Conservation (phyloP, 2,888 invertebrate species). For the Chydorus sphaericus region DNA sequence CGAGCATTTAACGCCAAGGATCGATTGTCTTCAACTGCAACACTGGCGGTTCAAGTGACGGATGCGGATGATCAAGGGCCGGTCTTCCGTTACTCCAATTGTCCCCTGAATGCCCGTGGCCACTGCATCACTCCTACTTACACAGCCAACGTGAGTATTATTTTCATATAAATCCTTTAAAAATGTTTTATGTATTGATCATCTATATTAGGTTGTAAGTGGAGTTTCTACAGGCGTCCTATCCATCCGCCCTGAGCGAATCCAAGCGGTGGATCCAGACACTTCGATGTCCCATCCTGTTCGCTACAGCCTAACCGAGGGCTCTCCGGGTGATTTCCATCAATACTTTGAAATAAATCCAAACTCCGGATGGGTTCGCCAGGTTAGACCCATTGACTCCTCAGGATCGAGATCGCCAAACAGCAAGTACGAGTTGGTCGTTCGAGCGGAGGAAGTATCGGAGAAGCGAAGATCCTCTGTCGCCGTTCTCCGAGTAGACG, state of each 20-base stretch:
- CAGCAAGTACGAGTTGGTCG: conserved; percentile 58
- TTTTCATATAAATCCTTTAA: too few species aligned
- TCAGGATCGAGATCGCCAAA: conserved; percentile 54
- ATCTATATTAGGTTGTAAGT: conserved; percentile 53
- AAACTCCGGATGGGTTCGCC: conserved; percentile 62
- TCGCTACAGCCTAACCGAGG: conserved; percentile 63
- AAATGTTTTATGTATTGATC: too few species aligned
- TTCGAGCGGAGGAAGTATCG: conserved; percentile 64
- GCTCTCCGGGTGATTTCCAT: conserved; percentile 56
- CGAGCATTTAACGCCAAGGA: conserved; percentile 62
- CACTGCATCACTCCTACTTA: conserved; percentile 80
- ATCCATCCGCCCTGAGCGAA: conserved; percentile 68
- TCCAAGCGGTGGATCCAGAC: conserved; percentile 81
- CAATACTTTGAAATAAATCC: conserved; percentile 73
- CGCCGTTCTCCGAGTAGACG: conserved; percentile 63
- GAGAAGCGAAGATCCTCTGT: conserved; percentile 64
- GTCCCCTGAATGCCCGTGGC: conserved; percentile 55
- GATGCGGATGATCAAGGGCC: conserved; percentile 87
- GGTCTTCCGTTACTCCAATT: conserved; percentile 76
- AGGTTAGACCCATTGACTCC: conserved; percentile 65
- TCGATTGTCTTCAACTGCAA: conserved; percentile 67
- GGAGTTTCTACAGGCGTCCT: conserved; percentile 70
- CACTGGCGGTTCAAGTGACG: conserved; percentile 64
- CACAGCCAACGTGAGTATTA: conserved; percentile 60
- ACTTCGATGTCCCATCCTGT: conserved; percentile 63